A percentile compares a stretch with the other conserved stretches of the same genome.
phyloP scores from a whole-genome alignment of 2,113 vertebrate species.

The Myocastor coypus region DNA sequence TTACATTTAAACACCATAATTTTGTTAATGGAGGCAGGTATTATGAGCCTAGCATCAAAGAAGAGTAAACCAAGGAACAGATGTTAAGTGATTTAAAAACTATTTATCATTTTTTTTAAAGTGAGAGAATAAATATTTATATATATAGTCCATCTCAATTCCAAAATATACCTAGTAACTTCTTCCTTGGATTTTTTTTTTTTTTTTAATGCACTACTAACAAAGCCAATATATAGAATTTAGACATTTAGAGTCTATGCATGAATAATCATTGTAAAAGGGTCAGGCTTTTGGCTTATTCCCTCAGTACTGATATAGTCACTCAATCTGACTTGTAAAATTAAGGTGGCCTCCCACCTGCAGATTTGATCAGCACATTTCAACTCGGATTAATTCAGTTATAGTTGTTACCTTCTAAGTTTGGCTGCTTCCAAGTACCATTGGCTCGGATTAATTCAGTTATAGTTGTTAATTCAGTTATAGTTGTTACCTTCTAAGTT shows the following conservation, averaged over 20 bases:
- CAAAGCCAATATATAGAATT: constrained; percentile 2
- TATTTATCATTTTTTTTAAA: neutral
- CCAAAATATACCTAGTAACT: neutral
- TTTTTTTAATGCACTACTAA: neutral
- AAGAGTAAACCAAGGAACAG: neutral
- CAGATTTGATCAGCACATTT: neutral
- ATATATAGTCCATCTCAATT: neutral
- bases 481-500: neutral
- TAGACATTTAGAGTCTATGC: neutral
- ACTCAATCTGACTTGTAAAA: constrained; percentile 26
- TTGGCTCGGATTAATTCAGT: too few relatives aligned
- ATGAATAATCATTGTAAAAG: neutral
- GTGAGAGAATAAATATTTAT: constrained; percentile 4
- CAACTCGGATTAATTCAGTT: neutral
- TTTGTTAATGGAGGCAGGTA: constrained; percentile 36
- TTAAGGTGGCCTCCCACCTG: neutral
- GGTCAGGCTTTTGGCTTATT: constrained; percentile 3
- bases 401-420: neutral
- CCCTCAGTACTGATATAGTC: constrained; percentile 1
- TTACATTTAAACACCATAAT: constrained; percentile 12
- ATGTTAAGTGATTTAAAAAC: constrained; percentile 29
- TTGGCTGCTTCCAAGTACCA: neutral
- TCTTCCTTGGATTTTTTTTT: neutral
- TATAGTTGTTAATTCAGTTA: constrained; percentile 25
- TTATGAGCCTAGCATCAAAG: neutral